Evolutionary conservation across 2,888 invertebrate genomes (phyloP), one percentile per base, ranked within the genome.

Genomic region (Macrophya annulata): DNA sequence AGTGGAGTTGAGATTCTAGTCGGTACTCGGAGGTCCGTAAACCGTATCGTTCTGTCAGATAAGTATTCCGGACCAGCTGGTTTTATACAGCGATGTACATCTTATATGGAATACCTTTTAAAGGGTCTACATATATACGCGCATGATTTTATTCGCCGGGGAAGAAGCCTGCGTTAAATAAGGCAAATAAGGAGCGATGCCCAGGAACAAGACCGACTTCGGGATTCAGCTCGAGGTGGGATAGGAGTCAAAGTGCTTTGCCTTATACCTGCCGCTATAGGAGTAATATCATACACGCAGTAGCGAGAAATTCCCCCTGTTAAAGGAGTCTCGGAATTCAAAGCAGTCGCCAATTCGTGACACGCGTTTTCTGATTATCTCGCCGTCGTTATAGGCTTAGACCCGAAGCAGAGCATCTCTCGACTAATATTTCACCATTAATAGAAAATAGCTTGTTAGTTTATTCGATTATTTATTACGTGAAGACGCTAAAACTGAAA

Each of bases 221-320:
- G 21, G 59, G 37, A 43, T 40, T 62, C 43, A 55, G 55, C 40
- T 40, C 8, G 40, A 87, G 85, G 84, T 21, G 51, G n/a, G 37
- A 25, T 43, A 59, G 81, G 86, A 86, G 87, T 89, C 89, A 89
- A 90, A 90, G 90, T 89, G 89, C 90, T 89, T 90, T 90, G 88
- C 89, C 90, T 89, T 90, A 90, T 89, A 89, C 88, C 88, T 88
- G 87, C 88, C 86, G 88, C 85, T 85, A 68, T 85, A 68, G 40
- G 76, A 85, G 86, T 45, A 45, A 83, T 83, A 83, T 83, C 68
- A 71, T 87, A 88, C 88, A 87, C 85, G 85, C 86, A 77, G 65
- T 6, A 86, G 87, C 88, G 88, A 88, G 88, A 88, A 88, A 89
- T 87, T 87, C 86, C 21, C 85, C 87, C 88, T 88, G 88, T 88